Percentiles rank a stretch among this genome's conserved stretches.
phyloP scores from a whole-genome alignment of 2,888 invertebrate genomes.

The Corythucha ciliata region DNA sequence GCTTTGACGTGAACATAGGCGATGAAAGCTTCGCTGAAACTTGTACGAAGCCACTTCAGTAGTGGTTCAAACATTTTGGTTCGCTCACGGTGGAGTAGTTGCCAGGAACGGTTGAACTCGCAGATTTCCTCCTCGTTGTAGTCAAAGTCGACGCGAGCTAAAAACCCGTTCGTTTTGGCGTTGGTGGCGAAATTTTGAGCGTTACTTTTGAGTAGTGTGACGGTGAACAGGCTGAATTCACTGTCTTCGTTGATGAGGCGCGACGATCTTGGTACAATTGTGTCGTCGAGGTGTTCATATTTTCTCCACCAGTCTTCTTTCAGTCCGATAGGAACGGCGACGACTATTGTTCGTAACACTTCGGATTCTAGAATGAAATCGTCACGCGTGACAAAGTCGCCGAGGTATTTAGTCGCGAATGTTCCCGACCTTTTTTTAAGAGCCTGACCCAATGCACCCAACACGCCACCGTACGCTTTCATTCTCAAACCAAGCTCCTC shows the following conservation, averaged over 20 bases:
- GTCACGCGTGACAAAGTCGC: background rate
- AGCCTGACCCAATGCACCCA: background rate
- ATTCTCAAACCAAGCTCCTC: background rate
- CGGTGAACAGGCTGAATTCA: background rate
- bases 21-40: slow-evolving; percentile 1
- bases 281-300: background rate
- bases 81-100: background rate
- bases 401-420: background rate
- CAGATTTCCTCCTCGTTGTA: background rate
- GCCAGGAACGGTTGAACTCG: background rate
- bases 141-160: slow-evolving; percentile 1
- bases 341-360: background rate
- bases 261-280: background rate
- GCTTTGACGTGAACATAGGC: background rate
- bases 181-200: background rate
- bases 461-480: background rate
- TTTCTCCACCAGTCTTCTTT: background rate
- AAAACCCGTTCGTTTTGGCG: background rate
- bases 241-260: background rate
- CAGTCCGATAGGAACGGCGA: background rate
- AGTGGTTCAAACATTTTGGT: background rate
- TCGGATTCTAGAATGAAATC: background rate
- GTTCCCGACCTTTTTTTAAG: background rate
- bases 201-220: background rate
- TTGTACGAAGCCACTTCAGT: background rate